These are phyloP conservation scores for Teinopalpus imperialis DNA, from an alignment of 2,888 invertebrate genomes.

Conservation along the genomic window DNA sequence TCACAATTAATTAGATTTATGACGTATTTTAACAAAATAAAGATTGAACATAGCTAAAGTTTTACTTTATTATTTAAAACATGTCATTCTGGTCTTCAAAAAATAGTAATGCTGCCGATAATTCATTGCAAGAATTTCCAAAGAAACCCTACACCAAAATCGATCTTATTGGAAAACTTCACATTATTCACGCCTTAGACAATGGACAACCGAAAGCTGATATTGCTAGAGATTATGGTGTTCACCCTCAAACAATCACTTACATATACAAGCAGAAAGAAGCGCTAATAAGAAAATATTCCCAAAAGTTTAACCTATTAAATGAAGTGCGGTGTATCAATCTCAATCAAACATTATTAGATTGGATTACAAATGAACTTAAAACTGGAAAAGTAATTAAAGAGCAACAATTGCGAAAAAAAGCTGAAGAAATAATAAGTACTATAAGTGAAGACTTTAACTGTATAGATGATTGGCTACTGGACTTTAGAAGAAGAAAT, in stretches of 20 bases:
- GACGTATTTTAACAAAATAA: too few species aligned
- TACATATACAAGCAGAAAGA: constrained; percentile 44
- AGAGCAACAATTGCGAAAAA: constrained; percentile 35
- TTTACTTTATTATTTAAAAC: too few species aligned
- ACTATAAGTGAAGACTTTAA: constrained; percentile 37
- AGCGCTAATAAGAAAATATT: constrained; percentile 39
- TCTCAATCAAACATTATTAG: constrained; percentile 40
- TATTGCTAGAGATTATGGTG: constrained; percentile 43
- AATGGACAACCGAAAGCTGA: constrained; percentile 44
- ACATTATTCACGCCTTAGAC: constrained; percentile 44
- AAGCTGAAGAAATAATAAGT: constrained; percentile 39
- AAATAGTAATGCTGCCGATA: constrained; percentile 6
- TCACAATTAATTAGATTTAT: too few species aligned
- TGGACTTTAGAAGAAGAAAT: constrained; percentile 40
- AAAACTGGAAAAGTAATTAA: constrained; percentile 36
- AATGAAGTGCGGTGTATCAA: constrained; percentile 33
- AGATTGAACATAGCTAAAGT: too few species aligned
- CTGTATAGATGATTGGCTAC: constrained; percentile 41
- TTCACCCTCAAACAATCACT: constrained; percentile 40
- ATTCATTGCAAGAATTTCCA: constrained; percentile 8
- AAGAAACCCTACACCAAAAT: constrained; percentile 34
- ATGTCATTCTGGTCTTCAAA: constrained; percentile 14
- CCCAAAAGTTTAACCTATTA: constrained; percentile 35
- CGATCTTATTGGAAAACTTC: constrained; percentile 40
- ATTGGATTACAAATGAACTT: constrained; percentile 41